Evolutionary conservation across 2,113 vertebrate species (phyloP), one percentile per base, ranked within the genome.

Genomic region (Scomber scombrus): DNA sequence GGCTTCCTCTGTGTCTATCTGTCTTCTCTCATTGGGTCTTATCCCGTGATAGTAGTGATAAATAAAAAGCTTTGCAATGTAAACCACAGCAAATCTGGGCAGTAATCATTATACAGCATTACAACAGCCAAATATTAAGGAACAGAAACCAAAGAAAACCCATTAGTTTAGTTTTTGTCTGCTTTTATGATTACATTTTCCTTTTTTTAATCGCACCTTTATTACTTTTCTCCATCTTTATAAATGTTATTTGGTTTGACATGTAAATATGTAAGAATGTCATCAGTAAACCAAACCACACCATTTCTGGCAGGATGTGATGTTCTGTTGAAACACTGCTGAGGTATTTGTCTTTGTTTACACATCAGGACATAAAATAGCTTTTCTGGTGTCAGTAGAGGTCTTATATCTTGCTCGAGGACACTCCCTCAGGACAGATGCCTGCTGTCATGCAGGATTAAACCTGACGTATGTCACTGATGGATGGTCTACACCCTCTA

Each of bases 1-100:
- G 64, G 50, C 83, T 91, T 87, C 89, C 85, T 75, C 61, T 80
- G 34, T 9, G 23, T 50, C 71, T 80, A 64, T 79, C 81, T 89
- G 80, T 73, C 63, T 72, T 31, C 72, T 65, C 75, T 76, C 78
- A 58, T 62, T 19, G 40, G 26, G 62, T 54, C 73, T 74, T 19
- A 56, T 67, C 18, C 69, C 12, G 18, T 73, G 56, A 87, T 54
- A 47, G 65, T 1, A 4, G 52, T 3, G 56, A 55, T 71, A 84
- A 79, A 84, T 77, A 58, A 54, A 67, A 63, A 71, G 55, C 40
- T 75, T 69, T 55, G 62, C 60, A 43, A 19, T 23, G 29, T 83
- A 84, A 88, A 84, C 80, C 3, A 0, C 11, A 50, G 50, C 63
- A 82, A 68, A 86, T 71, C 67, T 66, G 67, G 67, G 70, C 67